A percentile compares a stretch with the other conserved stretches of the same genome.
Evolutionary conservation across 2,888 invertebrate species (phyloP).

Genomic region (Ptilodon capucinus): DNA sequence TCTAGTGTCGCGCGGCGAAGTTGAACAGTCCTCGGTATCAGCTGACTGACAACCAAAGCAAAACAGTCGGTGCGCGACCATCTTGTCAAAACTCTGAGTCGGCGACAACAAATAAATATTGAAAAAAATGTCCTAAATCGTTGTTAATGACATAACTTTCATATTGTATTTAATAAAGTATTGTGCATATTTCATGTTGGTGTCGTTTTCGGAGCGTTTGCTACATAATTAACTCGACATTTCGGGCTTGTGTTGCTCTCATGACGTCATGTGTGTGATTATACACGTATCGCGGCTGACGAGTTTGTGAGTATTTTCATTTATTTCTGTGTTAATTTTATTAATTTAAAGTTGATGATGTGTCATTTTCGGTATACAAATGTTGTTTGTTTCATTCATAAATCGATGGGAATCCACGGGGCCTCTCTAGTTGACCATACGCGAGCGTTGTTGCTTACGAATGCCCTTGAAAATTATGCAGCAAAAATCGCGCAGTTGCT

Average conservation of each 20-base stretch:
- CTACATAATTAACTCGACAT: constrained; percentile 77
- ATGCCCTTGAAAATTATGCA: constrained; percentile 83
- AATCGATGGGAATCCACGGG: constrained; percentile 51
- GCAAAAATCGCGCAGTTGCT: constrained; percentile 71
- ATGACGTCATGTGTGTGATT: constrained; percentile 83
- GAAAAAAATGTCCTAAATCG: constrained; percentile 80
- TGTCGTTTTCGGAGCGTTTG: constrained; percentile 66
- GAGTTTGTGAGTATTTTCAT: constrained; percentile 81
- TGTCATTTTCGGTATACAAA: constrained; percentile 48
- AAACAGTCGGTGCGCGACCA: constrained; percentile 84
- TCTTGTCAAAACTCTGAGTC: constrained; percentile 82
- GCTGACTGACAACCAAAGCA: constrained; percentile 84
- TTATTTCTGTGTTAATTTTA: constrained; percentile 73
- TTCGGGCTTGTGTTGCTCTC: constrained; percentile 80
- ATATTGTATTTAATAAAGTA: constrained; percentile 69
- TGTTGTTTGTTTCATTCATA: constrained; percentile 72
- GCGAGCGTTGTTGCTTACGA: constrained; percentile 46
- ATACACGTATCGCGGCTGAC: constrained; percentile 80
- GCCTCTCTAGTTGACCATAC: constrained; percentile 49
- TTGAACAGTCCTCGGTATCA: constrained; percentile 77
- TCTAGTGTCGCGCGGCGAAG: constrained; percentile 48
- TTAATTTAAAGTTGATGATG: constrained; percentile 47
- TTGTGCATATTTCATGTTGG: constrained; percentile 68
- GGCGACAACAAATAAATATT: constrained; percentile 81
- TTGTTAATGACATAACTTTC: constrained; percentile 73